Base-by-base conservation (phyloP, 37 sponge, comb jelly and placozoan species). In the Aphrocallistes beatrix region DNA sequence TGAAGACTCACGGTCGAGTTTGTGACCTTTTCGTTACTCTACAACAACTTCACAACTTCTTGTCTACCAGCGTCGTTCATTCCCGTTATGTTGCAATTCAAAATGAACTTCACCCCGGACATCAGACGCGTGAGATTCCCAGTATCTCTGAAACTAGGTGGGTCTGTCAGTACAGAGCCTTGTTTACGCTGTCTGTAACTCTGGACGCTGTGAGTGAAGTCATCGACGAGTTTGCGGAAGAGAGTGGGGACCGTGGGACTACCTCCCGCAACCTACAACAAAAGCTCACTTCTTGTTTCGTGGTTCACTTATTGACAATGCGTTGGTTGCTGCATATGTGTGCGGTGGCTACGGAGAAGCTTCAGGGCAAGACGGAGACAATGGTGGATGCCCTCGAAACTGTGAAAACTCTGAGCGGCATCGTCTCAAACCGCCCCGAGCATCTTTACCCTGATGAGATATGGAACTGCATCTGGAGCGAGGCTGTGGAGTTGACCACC, bases 381-480 rank as follows among this genome's bases (percentile, higher is more conserved):
- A 60, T 60, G 75, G 75, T 60, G 75, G 75, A 3, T 60, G 75
- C 75, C 75, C 75, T 60, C 32, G 75, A 60, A 19, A 60, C 75
- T 3, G 75, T 60, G 75, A 60, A 60, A 30, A 60, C 75, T 60
- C 75, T 60, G 21, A 60, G 75, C 75, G 75, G 21, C 8, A 60
- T 60, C 75, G 75, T 60, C 75, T 60, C 75, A 60, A 60, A 60
- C 21, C 75, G 75, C 75, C 75, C 75, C 21, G 75, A 60, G 34
- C 75, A 60, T 13, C 75, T 30, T 60, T 13, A 60, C n/a, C n/a
- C n/a, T n/a, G n/a, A 60, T 13, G 75, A 3, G 17, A 13, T 60
- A 60, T 60, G 75, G 75, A 28, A 60, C 75, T 60, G 75, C 75
- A 60, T 60, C 75, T 60, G 75, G 75, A 60, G 75, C 75, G 75